Conservation (phyloP, 2,888 invertebrate genomes). For the Oxycera nigricornis region DNA sequence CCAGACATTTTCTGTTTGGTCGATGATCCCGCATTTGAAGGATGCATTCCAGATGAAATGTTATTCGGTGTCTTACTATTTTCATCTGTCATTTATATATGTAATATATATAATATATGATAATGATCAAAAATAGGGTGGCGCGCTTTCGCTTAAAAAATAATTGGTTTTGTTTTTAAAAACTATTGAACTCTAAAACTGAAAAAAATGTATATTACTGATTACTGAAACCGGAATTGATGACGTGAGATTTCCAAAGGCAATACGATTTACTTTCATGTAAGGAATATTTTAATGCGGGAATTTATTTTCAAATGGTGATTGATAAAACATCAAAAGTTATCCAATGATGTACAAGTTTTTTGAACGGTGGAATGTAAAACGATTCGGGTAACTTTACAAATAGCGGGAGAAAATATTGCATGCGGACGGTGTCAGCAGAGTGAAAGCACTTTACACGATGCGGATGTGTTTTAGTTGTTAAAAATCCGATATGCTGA, state of each 20-base stretch:
- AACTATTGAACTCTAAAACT: not conserved
- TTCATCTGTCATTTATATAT: not conserved
- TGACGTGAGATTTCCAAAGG: not conserved
- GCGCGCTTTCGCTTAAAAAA: not conserved
- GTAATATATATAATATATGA: not conserved
- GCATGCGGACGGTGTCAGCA: no score
- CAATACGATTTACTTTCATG: not conserved
- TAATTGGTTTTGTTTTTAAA: not conserved
- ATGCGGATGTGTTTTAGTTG: no score
- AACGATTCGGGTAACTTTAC: no score
- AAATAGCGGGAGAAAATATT: no score
- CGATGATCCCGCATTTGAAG: not conserved
- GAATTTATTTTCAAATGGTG: no score
- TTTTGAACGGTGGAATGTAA: no score
- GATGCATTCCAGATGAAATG: not conserved
- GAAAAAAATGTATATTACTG: not conserved
- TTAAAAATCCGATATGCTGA: no score
- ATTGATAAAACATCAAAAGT: no score
- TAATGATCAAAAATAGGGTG: not conserved
- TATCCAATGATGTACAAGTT: no score
- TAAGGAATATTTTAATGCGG: no score
- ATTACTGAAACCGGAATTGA: not conserved
- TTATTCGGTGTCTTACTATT: not conserved
- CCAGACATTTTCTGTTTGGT: no score
- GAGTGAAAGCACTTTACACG: no score